Percentiles rank a stretch among this genome's conserved stretches.
Evolutionary conservation across 2,888 invertebrate genomes (phyloP).

Genomic region (Acanthococcus lagerstroemiae): DNA sequence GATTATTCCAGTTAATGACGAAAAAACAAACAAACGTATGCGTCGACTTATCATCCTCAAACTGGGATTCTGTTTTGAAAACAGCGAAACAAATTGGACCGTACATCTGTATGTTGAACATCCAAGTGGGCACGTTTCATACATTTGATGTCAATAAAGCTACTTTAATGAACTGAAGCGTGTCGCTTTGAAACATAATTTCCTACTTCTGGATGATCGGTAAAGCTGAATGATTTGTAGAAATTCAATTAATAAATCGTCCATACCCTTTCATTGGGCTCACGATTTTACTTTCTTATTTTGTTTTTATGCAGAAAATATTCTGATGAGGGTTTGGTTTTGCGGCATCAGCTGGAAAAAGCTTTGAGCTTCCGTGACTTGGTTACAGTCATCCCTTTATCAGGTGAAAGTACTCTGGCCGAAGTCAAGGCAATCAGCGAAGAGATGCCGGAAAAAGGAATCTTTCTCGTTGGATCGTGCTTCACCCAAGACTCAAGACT

Average conservation of each 20-base stretch:
- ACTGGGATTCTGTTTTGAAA: background rate
- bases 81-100: slow-evolving; percentile 18
- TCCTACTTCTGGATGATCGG: slow-evolving; percentile 14
- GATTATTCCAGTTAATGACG: slow-evolving; percentile 5
- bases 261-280: no score
- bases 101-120: slow-evolving; percentile 5
- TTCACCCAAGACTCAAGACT: background rate
- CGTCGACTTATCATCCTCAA: background rate
- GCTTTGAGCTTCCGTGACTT: slow-evolving; percentile 7
- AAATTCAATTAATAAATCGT: no score
- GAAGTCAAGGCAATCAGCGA: background rate
- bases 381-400: background rate
- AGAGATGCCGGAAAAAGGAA: slow-evolving; percentile 9
- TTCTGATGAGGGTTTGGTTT: background rate
- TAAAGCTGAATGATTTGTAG: no score
- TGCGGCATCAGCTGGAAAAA: background rate
- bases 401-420: slow-evolving; percentile 1
- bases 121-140: background rate
- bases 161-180: background rate
- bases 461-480: background rate
- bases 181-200: slow-evolving; percentile 2
- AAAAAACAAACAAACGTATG: slow-evolving; percentile 14
- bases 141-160: background rate
- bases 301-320: slow-evolving; percentile 2
- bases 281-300: no score